Conservation (phyloP, 1,140 invertebrate species). For the Pygmarrhopalites habei region DNA sequence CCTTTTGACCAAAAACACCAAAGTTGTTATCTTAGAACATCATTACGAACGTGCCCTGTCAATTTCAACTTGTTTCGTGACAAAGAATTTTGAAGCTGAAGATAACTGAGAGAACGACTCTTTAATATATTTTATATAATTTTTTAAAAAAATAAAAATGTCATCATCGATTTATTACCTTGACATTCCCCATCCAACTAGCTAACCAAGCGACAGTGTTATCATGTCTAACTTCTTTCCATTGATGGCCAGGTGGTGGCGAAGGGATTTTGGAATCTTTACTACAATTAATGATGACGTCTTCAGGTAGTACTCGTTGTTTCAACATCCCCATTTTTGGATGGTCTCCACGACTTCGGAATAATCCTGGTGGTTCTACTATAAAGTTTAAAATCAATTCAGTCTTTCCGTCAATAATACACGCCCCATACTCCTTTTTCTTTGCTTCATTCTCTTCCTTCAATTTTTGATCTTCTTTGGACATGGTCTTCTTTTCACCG, state of each 20-base stretch:
- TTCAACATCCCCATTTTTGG: conserved; percentile 99
- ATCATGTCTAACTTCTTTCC: conserved; percentile 82
- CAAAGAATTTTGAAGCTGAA: too few species aligned
- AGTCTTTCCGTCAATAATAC: conserved; percentile 93
- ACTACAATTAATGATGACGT: conserved; percentile 97
- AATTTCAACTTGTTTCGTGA: too few species aligned
- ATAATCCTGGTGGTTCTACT: conserved; percentile 83
- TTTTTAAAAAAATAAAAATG: too few species aligned
- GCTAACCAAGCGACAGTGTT: conserved; percentile 93
- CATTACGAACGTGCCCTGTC: too few species aligned
- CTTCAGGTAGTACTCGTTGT: conserved; percentile 79
- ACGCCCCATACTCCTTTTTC: conserved; percentile 88
- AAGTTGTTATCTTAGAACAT: too few species aligned
- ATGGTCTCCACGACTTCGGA: conserved; percentile 81
- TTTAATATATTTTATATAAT: too few species aligned
- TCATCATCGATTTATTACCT: conserved; percentile 46
- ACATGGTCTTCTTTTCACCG: conserved; percentile 73
- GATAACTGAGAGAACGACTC: too few species aligned
- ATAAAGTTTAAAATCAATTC: conserved; percentile 99
- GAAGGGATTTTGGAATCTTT: conserved; percentile 80
- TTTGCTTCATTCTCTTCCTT: conserved; percentile 89
- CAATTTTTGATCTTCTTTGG: conserved; percentile 77
- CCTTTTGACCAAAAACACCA: too few species aligned
- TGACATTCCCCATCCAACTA: conserved; percentile 98
- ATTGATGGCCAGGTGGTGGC: conserved; percentile 57